These are phyloP conservation scores for Sinocyclocheilus anophthalmus DNA, from an alignment of 2,113 vertebrate species.

Conservation along the genomic window DNA sequence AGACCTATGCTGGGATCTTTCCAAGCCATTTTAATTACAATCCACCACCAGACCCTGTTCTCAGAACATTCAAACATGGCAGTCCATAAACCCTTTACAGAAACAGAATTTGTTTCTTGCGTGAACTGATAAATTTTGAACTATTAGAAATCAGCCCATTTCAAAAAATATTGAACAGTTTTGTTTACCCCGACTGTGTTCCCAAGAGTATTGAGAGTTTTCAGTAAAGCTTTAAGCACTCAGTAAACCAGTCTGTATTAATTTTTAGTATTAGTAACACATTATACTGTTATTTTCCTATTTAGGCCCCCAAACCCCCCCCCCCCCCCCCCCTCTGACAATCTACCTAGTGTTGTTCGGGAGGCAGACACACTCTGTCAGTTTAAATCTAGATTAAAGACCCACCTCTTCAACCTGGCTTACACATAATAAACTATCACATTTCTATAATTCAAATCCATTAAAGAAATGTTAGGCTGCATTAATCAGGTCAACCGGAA, in stretches of 20 bases:
- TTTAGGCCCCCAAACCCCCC: too few relatives aligned
- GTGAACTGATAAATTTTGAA: neutral
- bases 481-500: too few relatives aligned
- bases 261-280: neutral
- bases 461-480: too few relatives aligned
- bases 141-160: neutral
- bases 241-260: neutral
- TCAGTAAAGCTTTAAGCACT: neutral
- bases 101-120: neutral
- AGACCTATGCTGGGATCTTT: constrained; percentile 7
- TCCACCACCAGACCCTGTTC: neutral
- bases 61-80: neutral
- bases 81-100: neutral
- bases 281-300: neutral
- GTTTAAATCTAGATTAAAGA: too few relatives aligned
- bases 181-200: neutral
- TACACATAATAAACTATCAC: too few relatives aligned
- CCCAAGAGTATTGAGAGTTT: neutral
- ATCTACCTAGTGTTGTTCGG: too few relatives aligned
- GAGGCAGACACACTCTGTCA: too few relatives aligned
- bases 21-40: constrained; percentile 16
- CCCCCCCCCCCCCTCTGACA: too few relatives aligned
- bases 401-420: too few relatives aligned
- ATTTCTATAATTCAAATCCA: too few relatives aligned
- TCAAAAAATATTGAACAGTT: neutral